Conservation (phyloP, 2,888 invertebrate genomes). For the Oconnorella tubifera region DNA sequence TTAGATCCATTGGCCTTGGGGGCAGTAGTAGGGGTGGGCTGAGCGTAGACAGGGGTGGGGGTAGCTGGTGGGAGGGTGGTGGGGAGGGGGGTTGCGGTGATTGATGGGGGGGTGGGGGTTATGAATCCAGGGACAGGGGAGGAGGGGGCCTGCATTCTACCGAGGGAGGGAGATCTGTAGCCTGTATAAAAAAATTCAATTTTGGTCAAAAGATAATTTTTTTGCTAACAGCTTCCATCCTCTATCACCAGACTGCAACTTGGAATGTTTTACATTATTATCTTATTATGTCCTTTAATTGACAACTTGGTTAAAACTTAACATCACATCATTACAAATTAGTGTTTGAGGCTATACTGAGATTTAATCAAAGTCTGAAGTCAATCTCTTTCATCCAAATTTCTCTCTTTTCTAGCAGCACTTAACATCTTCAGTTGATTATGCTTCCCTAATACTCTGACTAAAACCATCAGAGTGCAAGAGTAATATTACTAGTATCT, state of each 20-base stretch:
- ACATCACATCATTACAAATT: no score
- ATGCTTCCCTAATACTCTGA: no score
- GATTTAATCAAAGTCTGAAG: no score
- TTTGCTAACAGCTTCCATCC: not conserved
- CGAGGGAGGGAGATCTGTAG: slow-evolving; percentile 5
- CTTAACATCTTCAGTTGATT: no score
- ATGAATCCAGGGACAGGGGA: not conserved
- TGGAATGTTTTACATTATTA: not conserved
- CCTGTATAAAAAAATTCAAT: not conserved
- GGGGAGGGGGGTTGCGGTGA: not conserved
- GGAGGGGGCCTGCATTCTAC: not conserved
- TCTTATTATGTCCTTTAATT: no score
- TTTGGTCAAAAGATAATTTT: no score
- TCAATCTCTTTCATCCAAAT: no score
- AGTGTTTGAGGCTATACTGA: no score
- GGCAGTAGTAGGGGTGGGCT: not conserved
- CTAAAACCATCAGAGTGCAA: no score
- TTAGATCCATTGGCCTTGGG: not conserved
- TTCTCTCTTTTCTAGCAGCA: no score
- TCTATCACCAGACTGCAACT: not conserved
- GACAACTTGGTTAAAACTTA: no score
- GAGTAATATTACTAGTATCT: no score
- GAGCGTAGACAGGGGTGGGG: not conserved
- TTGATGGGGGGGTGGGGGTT: not conserved
- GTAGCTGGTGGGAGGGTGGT: not conserved